phyloP scores from a whole-genome alignment of 1,140 invertebrate species.

The Euborellia annulipes region DNA sequence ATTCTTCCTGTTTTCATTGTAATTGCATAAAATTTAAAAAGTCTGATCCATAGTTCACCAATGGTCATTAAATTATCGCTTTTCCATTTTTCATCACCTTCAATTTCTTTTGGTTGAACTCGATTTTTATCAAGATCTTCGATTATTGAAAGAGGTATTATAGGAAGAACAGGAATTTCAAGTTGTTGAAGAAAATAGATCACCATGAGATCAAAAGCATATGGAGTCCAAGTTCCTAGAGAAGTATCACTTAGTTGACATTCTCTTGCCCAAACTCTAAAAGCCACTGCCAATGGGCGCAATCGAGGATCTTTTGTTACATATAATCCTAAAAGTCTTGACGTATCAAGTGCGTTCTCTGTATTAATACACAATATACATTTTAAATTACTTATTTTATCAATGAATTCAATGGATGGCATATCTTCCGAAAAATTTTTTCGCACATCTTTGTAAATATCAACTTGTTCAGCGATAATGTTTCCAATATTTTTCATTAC shows the following conservation, averaged over 20 bases:
- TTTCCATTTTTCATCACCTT: background rate
- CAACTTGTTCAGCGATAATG: no score
- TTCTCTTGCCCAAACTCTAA: no score
- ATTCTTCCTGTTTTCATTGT: constrained; percentile 26
- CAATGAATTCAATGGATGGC: no score
- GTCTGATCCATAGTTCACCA: constrained; percentile 36
- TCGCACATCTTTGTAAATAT: no score
- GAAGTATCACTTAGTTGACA: constrained; percentile 1
- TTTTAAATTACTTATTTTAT: no score
- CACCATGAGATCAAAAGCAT: constrained; percentile 4
- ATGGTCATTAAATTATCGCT: constrained; percentile 30
- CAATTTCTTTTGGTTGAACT: background rate
- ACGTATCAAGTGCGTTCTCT: no score
- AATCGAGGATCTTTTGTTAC: no score
- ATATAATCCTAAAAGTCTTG: no score
- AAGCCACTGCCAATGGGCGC: no score
- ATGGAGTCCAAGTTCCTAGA: constrained; percentile 4
- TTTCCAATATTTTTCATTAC: no score
- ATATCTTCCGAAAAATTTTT: no score
- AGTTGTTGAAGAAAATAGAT: constrained; percentile 9
- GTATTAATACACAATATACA: no score
- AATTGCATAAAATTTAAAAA: constrained; percentile 33
- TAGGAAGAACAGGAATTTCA: constrained; percentile 6
- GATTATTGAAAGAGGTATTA: constrained; percentile 3
- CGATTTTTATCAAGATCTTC: background rate